Conservation (phyloP, 2,888 invertebrate species). For the Chromoteleia sp. region DNA sequence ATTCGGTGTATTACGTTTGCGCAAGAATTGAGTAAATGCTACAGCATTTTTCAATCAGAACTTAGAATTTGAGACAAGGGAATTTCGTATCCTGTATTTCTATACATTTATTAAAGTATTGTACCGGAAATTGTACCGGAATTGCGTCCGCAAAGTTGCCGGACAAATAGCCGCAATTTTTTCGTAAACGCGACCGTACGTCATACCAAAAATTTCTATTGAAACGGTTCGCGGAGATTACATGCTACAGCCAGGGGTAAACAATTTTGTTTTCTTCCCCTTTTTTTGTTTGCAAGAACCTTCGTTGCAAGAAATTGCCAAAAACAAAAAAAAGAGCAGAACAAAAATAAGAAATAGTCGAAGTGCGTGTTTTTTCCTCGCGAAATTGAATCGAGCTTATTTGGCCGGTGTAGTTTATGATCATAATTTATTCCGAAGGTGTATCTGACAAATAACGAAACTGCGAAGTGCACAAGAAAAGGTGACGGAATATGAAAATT, state of each 20-base stretch:
- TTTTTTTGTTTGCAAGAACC: conserved; percentile 13
- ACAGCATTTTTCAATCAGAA: conserved; percentile 25
- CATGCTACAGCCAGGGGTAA: conserved; percentile 12
- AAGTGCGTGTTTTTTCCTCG: neutral
- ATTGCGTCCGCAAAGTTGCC: conserved; percentile 37
- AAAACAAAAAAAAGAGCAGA: neutral
- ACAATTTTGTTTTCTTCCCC: neutral
- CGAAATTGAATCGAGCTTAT: conserved; percentile 54
- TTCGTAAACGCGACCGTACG: conserved; percentile 20
- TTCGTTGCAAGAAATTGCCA: conserved; percentile 8
- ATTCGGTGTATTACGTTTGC: neutral
- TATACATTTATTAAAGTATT: conserved; percentile 43
- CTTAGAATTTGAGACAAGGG: conserved; percentile 32
- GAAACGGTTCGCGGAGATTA: conserved; percentile 23
- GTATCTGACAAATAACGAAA: conserved; percentile 63
- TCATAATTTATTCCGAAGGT: conserved; percentile 60
- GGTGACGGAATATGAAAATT: conserved; percentile 46
- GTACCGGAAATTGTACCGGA: conserved; percentile 21
- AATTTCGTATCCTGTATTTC: conserved; percentile 29
- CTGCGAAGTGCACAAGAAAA: conserved; percentile 30
- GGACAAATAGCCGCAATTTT: conserved; percentile 34
- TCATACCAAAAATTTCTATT: conserved; percentile 29
- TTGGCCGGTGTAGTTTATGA: conserved; percentile 45
- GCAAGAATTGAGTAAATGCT: conserved; percentile 4
- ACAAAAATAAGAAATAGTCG: neutral